Base-by-base conservation (phyloP, 2,113 vertebrate genomes). In the Lepidothrix coronata region DNA sequence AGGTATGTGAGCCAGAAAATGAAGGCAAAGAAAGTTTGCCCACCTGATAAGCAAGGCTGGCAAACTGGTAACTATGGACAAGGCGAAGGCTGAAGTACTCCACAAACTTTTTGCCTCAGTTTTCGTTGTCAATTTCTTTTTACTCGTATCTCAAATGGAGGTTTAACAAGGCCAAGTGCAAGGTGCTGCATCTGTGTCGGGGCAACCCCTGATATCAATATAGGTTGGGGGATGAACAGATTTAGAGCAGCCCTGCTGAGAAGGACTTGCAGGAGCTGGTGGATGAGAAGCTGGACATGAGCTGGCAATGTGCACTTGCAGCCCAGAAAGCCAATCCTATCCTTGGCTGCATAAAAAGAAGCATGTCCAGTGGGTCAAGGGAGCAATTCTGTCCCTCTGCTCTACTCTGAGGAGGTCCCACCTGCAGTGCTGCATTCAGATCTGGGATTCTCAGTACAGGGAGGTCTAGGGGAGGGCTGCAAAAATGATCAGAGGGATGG, bases 251-350 rank as follows among this genome's bases (percentile, higher is more conserved):
- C 12, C 39, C 23, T 28, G 7, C 55, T 19, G 24, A 28, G 71
- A 44, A 44, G 24, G 18, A n/a, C 11, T n/a, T 44, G 39, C 12
- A 8, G 33, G 1, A 46, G 14, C 41, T 58, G 41, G 19, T 17
- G 33, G 4, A 2, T 17, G 33, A 58, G 25, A 22, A 33, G 33
- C 33, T 46, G 41, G 19, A 46, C 33, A 58, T 46, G 25, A 59
- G 3, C 43, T 1, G 2, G 5, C 19, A 8, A 30, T 23, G 25
- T 1, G 19, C 14, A 17, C 14, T 18, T 33, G 2, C 31, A 59
- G 43, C 8, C 43, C 25, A 28, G 41, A 58, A 12, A 58, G 33
- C 9, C 72, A 35, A 10, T 35, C 1, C 1, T 75, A 20, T 31
- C 33, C 43, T 30, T 25, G 41, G 19, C 33, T 37, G 33, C 55